A percentile compares a stretch with the other conserved stretches of the same genome.
Evolutionary conservation across 1,140 invertebrate genomes (phyloP).

Genomic region (Atta texana): DNA sequence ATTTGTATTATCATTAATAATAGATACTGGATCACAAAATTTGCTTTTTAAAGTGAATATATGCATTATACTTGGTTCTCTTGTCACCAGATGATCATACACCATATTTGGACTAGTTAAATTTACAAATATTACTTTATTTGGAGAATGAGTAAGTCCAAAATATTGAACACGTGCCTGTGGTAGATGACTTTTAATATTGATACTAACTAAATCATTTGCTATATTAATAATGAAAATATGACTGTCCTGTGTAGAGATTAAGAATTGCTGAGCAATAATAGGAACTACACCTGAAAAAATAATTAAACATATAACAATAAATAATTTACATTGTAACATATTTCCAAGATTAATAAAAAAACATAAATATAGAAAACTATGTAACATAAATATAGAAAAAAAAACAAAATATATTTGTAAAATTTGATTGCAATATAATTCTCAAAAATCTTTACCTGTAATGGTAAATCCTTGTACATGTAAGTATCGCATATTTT

Average conservation of each 20-base stretch:
- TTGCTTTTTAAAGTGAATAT: conserved; percentile 76
- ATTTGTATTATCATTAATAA: conserved; percentile 72
- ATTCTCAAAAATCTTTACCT: conserved; percentile 65
- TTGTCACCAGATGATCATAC: conserved; percentile 82
- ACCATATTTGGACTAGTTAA: conserved; percentile 80
- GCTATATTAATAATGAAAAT: conserved; percentile 66
- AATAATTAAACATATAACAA: conserved; percentile 7
- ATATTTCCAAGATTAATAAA: background rate
- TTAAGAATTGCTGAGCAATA: conserved; percentile 68
- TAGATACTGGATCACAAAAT: conserved; percentile 72
- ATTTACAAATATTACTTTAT: conserved; percentile 75
- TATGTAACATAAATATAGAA: background rate
- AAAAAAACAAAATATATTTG: background rate
- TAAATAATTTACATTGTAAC: background rate
- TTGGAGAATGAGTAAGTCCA: conserved; percentile 79
- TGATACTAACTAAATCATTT: conserved; percentile 54
- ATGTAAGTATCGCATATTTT: conserved; percentile 60
- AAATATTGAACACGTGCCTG: conserved; percentile 77
- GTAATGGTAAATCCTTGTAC: conserved; percentile 77
- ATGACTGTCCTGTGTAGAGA: conserved; percentile 79
- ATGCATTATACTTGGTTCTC: conserved; percentile 80
- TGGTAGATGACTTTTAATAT: conserved; percentile 72
- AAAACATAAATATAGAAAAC: background rate
- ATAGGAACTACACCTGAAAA: conserved; percentile 75
- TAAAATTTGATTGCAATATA: conserved; percentile 19